Evolutionary conservation across 2,113 vertebrate species (phyloP).

Genomic region (Arvicanthis niloticus): DNA sequence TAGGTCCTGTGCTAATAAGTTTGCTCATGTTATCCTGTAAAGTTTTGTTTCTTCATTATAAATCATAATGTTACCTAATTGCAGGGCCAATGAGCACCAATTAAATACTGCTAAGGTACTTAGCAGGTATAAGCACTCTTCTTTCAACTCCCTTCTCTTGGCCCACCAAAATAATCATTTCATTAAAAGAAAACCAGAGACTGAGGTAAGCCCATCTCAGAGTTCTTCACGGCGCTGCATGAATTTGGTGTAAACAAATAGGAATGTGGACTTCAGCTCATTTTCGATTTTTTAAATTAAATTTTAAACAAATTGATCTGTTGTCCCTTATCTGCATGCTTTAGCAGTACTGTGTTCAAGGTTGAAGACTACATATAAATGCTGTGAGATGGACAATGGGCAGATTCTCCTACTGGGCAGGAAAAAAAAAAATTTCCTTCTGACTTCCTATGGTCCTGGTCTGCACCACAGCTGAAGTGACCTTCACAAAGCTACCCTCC

Average conservation of each 20-base stretch:
- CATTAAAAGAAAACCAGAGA: not conserved
- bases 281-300: not conserved
- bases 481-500: not conserved
- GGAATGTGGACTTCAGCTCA: not conserved
- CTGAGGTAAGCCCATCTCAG: not conserved
- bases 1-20: not conserved
- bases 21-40: not conserved
- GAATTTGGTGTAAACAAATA: not conserved
- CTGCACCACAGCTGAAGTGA: not conserved
- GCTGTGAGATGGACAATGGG: not conserved
- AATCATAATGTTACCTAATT: not conserved
- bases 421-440: not conserved
- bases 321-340: not conserved
- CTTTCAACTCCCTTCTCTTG: accelerated
- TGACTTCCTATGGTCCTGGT: not conserved
- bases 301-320: not conserved
- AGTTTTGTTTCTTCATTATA: not conserved
- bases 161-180: not conserved
- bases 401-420: not conserved
- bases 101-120: not conserved
- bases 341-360: not conserved
- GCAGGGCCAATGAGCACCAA: not conserved
- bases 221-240: not conserved
- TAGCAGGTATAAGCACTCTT: not conserved
- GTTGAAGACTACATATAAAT: not conserved